Evolutionary conservation across 1,140 invertebrate genomes (phyloP), one percentile per base, ranked within the genome.

Genomic region (Zaprionus nigranus): DNA sequence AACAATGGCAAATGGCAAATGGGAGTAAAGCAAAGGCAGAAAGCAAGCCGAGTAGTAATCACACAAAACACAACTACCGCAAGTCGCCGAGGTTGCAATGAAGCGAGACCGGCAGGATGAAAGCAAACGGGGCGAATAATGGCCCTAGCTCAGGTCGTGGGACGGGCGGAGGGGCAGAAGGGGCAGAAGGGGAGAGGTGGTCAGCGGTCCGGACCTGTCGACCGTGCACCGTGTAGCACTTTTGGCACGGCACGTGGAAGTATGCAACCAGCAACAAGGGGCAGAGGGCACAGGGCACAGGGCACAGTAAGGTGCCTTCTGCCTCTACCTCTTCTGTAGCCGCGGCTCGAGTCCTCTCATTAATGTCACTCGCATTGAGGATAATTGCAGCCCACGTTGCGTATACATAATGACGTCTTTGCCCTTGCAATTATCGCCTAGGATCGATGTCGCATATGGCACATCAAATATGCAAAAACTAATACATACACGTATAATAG

Each of bases 31-130:
- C 43, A 46, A 34, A 49, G 36, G 49, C 24, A n/a, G 38, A 38
- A 72, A 53, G 22, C 5, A 28, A 6, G 40, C 30, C 56, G 56
- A 46, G 15, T 49, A 54, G 51, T 59, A 60, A 75, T 69, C 66
- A 69, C 66, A 69, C 36, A 69, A 63, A 51, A 59, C 56, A 40
- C 49, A 76, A 78, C 82, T 79, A 81, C 78, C 82, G 82, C 82
- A 86, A 77, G 49, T 81, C 64, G 77, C 59, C 75, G 69, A 78
- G 74, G 77, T 82, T 79, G 83, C 83, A 82, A 87, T 87, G 84
- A 83, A 87, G 83, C 84, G 81, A 75, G 57, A 68, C 83, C 78
- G 30, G 26, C 70, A 70, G 74, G 68, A 75, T 87, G 84, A 85
- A 86, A 82, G 82, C 74, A 65, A 63, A 67, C 51, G 49, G 61